Evolutionary conservation across 2,797 vertebrate species (phyloP).

Genomic region (Mus minutoides): DNA sequence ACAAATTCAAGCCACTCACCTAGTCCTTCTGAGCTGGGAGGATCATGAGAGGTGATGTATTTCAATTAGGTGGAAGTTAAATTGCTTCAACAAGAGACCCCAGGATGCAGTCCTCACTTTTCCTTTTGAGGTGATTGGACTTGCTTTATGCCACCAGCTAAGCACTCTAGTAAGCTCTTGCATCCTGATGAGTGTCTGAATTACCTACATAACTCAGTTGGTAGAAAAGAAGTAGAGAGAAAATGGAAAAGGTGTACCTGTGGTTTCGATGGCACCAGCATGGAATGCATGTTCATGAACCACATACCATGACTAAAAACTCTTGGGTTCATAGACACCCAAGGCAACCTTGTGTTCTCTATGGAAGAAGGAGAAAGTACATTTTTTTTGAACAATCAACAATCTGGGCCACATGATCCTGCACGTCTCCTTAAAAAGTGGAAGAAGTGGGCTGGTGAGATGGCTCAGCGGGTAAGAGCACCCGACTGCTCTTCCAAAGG

Average conservation of each 20-base stretch:
- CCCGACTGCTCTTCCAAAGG: too few relatives aligned
- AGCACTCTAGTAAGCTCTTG: background rate
- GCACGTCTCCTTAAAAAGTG: background rate
- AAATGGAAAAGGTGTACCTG: background rate
- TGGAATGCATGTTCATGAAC: background rate
- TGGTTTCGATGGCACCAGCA: background rate
- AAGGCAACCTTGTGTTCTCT: accelerated
- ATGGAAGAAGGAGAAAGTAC: background rate
- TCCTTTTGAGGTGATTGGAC: background rate
- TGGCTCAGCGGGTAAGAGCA: too few relatives aligned
- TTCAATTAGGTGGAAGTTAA: background rate
- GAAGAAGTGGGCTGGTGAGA: too few relatives aligned
- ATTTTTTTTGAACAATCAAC: background rate
- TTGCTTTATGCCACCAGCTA: background rate
- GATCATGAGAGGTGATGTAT: background rate
- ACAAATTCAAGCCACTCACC: background rate
- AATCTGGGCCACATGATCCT: background rate
- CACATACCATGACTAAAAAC: background rate
- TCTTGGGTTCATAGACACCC: background rate
- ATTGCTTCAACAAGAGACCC: background rate
- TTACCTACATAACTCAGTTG: background rate
- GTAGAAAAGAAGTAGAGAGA: background rate
- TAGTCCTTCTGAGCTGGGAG: background rate
- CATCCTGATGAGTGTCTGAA: background rate
- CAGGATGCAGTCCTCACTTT: background rate